Evolutionary conservation across 2,888 invertebrate genomes (phyloP).

Genomic region (Argynnis bischoffii): DNA sequence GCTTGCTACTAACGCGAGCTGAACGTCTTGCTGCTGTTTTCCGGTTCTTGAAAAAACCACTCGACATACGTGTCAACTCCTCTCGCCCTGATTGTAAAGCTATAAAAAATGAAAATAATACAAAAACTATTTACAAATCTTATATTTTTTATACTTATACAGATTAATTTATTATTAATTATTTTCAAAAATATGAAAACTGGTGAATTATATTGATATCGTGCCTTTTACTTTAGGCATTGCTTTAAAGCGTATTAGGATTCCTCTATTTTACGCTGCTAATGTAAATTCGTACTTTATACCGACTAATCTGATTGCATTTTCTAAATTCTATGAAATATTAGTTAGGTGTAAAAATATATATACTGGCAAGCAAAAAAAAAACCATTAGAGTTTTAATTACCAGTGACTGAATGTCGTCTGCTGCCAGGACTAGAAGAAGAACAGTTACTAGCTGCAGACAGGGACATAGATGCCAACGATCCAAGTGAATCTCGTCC

Average conservation of each 20-base stretch:
- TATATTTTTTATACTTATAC: not conserved
- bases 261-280: no score
- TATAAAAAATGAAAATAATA: constrained; percentile 51
- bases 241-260: no score
- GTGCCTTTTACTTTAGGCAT: no score
- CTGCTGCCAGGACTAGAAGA: constrained; percentile 89
- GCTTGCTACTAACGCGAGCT: constrained; percentile 85
- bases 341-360: not conserved
- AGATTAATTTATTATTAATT: no score
- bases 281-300: no score
- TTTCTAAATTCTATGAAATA: no score
- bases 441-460: constrained; percentile 90
- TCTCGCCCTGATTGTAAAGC: constrained; percentile 79
- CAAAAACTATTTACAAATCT: not conserved
- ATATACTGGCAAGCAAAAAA: not conserved
- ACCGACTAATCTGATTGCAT: no score
- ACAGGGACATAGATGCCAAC: constrained; percentile 88
- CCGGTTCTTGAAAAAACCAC: constrained; percentile 87
- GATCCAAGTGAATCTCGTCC: constrained; percentile 86
- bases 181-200: not conserved
- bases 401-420: constrained; percentile 90
- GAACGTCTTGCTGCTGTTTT: constrained; percentile 90
- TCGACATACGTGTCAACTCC: constrained; percentile 75
- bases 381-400: constrained; percentile 52
- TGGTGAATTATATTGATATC: not conserved